Evolutionary conservation across 2,888 invertebrate genomes (phyloP).

Genomic region (Ferrisia virgata): DNA sequence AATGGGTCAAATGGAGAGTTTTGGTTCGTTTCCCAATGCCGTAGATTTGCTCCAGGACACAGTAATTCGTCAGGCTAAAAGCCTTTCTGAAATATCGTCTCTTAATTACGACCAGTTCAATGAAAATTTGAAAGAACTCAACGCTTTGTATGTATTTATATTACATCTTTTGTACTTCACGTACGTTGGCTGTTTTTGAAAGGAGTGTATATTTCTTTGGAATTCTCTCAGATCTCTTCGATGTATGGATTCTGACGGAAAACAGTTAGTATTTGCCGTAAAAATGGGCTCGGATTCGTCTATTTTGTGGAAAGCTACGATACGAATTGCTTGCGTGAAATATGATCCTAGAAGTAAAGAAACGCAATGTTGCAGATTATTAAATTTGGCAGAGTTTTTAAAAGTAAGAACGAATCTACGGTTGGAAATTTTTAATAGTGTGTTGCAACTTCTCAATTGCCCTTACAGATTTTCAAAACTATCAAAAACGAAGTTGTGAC

Average conservation of each 20-base stretch:
- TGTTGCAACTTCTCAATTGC: too few relatives aligned
- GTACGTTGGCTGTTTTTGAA: constrained; percentile 35
- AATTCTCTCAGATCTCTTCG: constrained; percentile 61
- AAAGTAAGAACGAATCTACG: constrained; percentile 54
- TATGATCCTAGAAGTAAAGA: constrained; percentile 58
- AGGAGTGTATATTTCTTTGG: too few relatives aligned
- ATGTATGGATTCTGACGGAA: constrained; percentile 62
- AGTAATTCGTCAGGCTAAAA: constrained; percentile 53
- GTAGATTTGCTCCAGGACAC: constrained; percentile 51
- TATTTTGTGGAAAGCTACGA: constrained; percentile 67
- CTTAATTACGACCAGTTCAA: constrained; percentile 62
- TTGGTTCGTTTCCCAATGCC: constrained; percentile 48
- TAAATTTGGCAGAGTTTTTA: constrained; percentile 65
- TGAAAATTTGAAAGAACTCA: constrained; percentile 60
- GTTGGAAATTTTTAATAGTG: too few relatives aligned
- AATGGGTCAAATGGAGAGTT: constrained; percentile 46
- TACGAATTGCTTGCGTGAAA: constrained; percentile 65
- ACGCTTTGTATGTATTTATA: constrained; percentile 58
- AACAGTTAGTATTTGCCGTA: constrained; percentile 64
- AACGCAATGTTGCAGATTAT: constrained; percentile 60
- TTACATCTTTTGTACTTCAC: background rate
- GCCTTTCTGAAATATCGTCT: constrained; percentile 55
- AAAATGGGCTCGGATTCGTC: constrained; percentile 64
- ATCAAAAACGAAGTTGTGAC: constrained; percentile 35
- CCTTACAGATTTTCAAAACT: constrained; percentile 49